Evolutionary conservation across 1,140 invertebrate genomes (phyloP).

Genomic region (Drosophila willistoni): DNA sequence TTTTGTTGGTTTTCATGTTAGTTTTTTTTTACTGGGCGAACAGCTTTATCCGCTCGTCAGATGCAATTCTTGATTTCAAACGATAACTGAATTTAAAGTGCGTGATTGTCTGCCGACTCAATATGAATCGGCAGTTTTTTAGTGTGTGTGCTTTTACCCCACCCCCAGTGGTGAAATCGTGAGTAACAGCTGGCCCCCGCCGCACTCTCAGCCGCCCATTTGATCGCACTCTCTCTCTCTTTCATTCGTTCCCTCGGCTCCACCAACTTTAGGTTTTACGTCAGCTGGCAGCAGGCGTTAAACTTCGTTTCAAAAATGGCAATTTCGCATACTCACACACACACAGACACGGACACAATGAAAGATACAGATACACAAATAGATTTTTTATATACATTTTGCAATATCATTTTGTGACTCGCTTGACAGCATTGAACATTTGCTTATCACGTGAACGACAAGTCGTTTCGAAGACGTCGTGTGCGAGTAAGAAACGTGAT

Average conservation of each 20-base stretch:
- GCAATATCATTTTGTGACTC: slow-evolving; percentile 64
- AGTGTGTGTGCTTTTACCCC: slow-evolving; percentile 3
- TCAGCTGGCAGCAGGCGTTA: slow-evolving; percentile 43
- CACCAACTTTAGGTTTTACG: slow-evolving; percentile 35
- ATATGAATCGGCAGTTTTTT: slow-evolving; percentile 63
- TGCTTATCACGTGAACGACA: slow-evolving; percentile 76
- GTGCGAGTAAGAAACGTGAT: slow-evolving; percentile 80
- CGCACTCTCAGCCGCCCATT: neutral
- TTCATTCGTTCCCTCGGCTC: too few relatives aligned
- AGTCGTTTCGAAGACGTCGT: slow-evolving; percentile 64
- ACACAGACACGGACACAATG: neutral
- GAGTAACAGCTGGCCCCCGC: slow-evolving; percentile 26
- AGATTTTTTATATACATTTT: slow-evolving; percentile 4
- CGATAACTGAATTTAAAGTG: slow-evolving; percentile 41
- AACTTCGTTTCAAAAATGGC: slow-evolving; percentile 41
- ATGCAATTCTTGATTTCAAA: slow-evolving; percentile 23
- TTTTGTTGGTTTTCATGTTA: neutral
- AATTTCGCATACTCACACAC: slow-evolving; percentile 17
- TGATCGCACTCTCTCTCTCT: neutral
- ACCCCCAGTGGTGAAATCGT: slow-evolving; percentile 65
- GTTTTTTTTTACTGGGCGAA: neutral
- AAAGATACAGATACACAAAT: neutral
- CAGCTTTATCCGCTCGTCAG: neutral
- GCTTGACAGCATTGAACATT: slow-evolving; percentile 57
- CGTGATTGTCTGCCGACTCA: slow-evolving; percentile 63